These are phyloP conservation scores for Pandemis cinnamomeana DNA, from an alignment of 2,888 invertebrate genomes.

Conservation along the genomic window DNA sequence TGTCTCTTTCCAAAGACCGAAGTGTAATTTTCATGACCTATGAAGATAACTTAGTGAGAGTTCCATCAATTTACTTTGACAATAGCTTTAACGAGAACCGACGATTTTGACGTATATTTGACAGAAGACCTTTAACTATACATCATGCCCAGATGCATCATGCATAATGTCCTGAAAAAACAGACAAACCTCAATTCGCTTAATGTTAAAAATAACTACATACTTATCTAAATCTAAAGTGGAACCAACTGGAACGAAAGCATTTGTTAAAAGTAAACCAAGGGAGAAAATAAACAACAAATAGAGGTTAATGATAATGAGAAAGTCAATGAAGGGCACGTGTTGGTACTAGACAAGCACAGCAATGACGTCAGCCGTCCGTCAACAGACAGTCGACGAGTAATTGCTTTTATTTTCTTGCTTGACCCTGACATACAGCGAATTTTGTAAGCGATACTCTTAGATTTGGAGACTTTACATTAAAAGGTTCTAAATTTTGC, in stretches of 20 bases:
- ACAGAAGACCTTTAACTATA: too few species aligned
- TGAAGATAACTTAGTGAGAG: too few species aligned
- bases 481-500: not conserved
- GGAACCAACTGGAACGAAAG: not conserved
- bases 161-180: too few species aligned
- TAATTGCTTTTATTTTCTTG: constrained; percentile 26
- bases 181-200: not conserved
- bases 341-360: constrained; percentile 8
- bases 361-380: constrained; percentile 21
- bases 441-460: constrained; percentile 13
- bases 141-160: too few species aligned
- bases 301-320: constrained; percentile 16
- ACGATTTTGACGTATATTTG: too few species aligned
- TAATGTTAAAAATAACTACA: not conserved
- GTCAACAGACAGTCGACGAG: not conserved
- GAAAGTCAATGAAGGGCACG: constrained; percentile 20
- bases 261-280: not conserved
- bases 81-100: too few species aligned
- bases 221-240: not conserved
- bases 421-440: constrained; percentile 13
- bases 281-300: constrained; percentile 14
- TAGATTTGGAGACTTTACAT: not conserved
- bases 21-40: too few species aligned
- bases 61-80: too few species aligned
- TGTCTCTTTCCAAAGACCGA: too few species aligned